Conservation (phyloP, 2,888 invertebrate genomes). For the Linnaemya tessellans region DNA sequence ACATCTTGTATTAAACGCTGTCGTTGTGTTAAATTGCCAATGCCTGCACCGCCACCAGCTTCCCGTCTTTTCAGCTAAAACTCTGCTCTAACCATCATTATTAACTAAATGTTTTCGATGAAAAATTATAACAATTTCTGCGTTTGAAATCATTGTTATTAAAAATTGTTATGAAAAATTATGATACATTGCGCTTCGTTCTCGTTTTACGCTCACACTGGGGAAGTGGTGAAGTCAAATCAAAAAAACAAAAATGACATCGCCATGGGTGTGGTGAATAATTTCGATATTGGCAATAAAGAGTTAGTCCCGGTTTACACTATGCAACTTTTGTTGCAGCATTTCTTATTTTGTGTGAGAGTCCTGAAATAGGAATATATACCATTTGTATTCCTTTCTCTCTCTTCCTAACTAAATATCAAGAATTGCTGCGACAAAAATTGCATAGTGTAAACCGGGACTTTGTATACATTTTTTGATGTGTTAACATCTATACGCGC, state of each 20-base stretch:
- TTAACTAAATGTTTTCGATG: conserved; percentile 54
- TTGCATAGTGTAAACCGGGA: too few relatives aligned
- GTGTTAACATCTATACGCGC: too few relatives aligned
- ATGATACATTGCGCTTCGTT: conserved; percentile 50
- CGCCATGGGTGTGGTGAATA: conserved; percentile 32
- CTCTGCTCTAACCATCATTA: conserved; percentile 12
- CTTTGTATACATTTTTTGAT: too few relatives aligned
- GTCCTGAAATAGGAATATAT: too few relatives aligned
- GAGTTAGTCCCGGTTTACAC: too few relatives aligned
- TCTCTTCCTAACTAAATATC: too few relatives aligned
- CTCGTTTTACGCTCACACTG: conserved; percentile 20
- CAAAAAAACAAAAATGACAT: conserved; percentile 12
- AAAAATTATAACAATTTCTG: conserved; percentile 70
- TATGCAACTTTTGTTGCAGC: too few relatives aligned
- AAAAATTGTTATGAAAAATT: conserved; percentile 64
- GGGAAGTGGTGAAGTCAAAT: too few relatives aligned
- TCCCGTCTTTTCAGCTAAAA: neutral
- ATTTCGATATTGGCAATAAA: too few relatives aligned
- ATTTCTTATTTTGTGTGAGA: too few relatives aligned
- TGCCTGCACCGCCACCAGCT: neutral
- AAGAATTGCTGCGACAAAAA: too few relatives aligned
- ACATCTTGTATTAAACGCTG: conserved; percentile 15
- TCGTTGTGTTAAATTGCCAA: conserved; percentile 24
- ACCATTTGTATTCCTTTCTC: too few relatives aligned
- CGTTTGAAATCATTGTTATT: conserved; percentile 66